A percentile compares a stretch with the other conserved stretches of the same genome.
Evolutionary conservation across 2,113 vertebrate genomes (phyloP).

Genomic region (Axis porcinus): DNA sequence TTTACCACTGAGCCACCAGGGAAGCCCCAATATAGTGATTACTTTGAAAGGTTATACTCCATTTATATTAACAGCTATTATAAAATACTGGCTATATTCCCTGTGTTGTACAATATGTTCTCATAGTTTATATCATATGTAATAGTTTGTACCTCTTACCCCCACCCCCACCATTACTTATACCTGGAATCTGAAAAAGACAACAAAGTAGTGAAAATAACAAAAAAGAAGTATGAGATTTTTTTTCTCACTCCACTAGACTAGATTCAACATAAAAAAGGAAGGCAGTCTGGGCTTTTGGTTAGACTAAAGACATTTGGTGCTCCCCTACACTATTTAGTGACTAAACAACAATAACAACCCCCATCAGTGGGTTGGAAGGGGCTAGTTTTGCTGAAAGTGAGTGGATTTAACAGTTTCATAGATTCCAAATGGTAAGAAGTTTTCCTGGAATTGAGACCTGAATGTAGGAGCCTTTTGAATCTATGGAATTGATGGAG

Average conservation of each 20-base stretch:
- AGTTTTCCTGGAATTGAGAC: background rate
- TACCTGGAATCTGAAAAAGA: background rate
- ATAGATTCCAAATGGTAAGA: background rate
- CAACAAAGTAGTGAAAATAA: background rate
- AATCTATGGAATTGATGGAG: background rate
- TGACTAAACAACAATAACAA: background rate
- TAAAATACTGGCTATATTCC: background rate
- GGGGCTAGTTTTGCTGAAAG: background rate
- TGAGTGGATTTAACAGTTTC: background rate
- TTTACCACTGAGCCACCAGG: background rate
- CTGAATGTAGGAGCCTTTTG: background rate
- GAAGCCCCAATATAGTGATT: background rate
- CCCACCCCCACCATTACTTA: background rate
- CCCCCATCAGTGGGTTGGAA: background rate
- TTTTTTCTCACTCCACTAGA: background rate
- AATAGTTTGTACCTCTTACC: background rate
- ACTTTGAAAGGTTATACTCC: background rate
- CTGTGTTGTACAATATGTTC: background rate
- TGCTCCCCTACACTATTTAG: background rate
- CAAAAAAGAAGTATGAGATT: background rate
- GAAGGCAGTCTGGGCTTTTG: background rate
- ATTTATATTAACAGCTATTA: background rate
- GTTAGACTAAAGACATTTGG: background rate
- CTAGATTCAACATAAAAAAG: background rate
- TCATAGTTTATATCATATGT: background rate